These are phyloP conservation scores for Mantis religiosa DNA, from an alignment of 2,888 invertebrate genomes.

Conservation along the genomic window DNA sequence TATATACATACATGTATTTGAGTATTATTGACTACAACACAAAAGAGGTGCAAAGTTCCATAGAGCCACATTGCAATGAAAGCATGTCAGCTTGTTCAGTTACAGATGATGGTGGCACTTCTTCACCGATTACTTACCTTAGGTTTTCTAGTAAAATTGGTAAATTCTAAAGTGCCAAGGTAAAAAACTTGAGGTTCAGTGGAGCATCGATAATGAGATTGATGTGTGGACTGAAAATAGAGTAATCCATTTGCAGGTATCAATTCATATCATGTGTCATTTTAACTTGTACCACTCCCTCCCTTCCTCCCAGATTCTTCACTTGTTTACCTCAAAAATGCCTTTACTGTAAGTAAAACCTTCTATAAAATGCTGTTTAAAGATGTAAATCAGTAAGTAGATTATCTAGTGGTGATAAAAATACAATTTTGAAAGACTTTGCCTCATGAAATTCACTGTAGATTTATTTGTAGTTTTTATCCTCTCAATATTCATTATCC, in stretches of 20 bases:
- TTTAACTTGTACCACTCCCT: neutral
- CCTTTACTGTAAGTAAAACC: conserved; percentile 1
- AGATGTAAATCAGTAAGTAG: conserved; percentile 11
- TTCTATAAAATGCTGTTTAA: neutral
- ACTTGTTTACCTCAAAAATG: conserved; percentile 12
- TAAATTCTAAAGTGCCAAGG: neutral
- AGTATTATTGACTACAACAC: too few relatives aligned
- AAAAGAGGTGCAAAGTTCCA: too few relatives aligned
- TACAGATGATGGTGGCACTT: neutral
- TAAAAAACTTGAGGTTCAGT: neutral
- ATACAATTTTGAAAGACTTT: conserved; percentile 18
- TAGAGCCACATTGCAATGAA: too few relatives aligned
- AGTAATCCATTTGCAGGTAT: conserved; percentile 4
- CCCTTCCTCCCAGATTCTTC: neutral
- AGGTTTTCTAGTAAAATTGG: neutral
- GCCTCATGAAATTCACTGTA: neutral
- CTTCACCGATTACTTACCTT: neutral
- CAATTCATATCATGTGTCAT: conserved; percentile 10
- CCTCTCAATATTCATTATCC: neutral
- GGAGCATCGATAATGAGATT: neutral
- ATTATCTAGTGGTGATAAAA: neutral
- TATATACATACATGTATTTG: too few relatives aligned
- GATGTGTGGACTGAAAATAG: neutral
- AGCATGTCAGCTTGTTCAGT: too few relatives aligned
- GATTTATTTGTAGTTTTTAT: neutral